These are phyloP conservation scores for Volucella inanis DNA, from an alignment of 2,888 invertebrate species.

Conservation along the genomic window DNA sequence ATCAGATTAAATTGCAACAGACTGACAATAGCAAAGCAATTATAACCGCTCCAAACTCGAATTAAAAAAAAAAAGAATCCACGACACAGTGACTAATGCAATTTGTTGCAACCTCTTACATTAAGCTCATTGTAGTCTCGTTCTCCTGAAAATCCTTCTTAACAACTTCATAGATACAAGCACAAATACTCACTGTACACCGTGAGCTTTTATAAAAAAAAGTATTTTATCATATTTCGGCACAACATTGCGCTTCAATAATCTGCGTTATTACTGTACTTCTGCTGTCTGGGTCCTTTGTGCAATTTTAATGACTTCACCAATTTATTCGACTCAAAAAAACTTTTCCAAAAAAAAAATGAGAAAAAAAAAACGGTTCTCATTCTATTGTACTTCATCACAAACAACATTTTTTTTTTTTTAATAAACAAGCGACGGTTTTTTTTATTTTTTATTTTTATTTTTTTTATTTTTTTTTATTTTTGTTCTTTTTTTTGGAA, in stretches of 20 bases:
- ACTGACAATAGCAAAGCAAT: too few relatives aligned
- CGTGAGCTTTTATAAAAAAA: too few relatives aligned
- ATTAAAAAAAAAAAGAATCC: too few relatives aligned
- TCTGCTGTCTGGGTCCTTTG: constrained; percentile 64
- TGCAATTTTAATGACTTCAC: constrained; percentile 71
- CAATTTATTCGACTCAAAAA: constrained; percentile 31
- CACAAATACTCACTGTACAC: too few relatives aligned
- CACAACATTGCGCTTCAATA: constrained; percentile 61
- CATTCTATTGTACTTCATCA: constrained; percentile 14
- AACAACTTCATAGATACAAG: too few relatives aligned
- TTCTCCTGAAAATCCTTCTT: too few relatives aligned
- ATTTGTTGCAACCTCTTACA: too few relatives aligned
- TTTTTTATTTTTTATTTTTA: constrained; percentile 22
- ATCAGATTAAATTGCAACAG: too few relatives aligned
- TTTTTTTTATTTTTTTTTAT: constrained; percentile 21
- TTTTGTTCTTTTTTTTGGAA: constrained; percentile 38
- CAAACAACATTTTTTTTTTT: constrained; percentile 25
- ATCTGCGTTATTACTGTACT: constrained; percentile 64
- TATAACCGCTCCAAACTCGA: too few relatives aligned
- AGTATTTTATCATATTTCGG: constrained; percentile 54
- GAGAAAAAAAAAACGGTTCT: too few relatives aligned
- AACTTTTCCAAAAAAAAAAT: constrained; percentile 2
- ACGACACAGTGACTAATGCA: too few relatives aligned
- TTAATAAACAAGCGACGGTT: constrained; percentile 10
- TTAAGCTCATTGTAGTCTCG: too few relatives aligned